phyloP scores from a whole-genome alignment of 2,888 invertebrate genomes.

The Sicus ferrugineus region DNA sequence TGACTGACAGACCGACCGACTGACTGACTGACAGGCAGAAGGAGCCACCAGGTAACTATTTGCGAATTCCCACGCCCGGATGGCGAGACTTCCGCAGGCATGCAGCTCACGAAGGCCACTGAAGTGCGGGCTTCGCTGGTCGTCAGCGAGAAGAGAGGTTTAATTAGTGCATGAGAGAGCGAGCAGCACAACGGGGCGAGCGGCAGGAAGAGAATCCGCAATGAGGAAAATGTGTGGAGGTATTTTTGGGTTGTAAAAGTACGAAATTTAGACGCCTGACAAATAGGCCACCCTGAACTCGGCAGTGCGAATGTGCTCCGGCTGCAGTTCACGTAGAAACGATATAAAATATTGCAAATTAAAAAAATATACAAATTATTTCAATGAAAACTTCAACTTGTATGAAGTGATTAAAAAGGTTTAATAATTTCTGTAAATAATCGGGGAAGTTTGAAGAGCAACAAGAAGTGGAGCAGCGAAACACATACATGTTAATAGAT shows the following conservation, averaged over 20 bases:
- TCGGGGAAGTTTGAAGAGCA: background rate
- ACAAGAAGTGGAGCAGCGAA: background rate
- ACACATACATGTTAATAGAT: background rate
- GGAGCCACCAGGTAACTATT: background rate
- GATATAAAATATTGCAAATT: background rate
- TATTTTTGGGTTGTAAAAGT: background rate
- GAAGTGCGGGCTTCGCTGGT: conserved; percentile 41
- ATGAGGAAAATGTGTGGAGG: background rate
- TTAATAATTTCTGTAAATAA: background rate
- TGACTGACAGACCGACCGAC: background rate
- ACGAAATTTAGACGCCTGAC: background rate
- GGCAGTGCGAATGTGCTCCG: too few species aligned
- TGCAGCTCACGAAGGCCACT: conserved; percentile 6
- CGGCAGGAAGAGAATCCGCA: background rate
- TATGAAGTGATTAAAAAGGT: background rate
- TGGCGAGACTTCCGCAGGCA: background rate
- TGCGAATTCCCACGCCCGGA: background rate
- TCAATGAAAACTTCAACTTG: background rate
- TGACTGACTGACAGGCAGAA: background rate
- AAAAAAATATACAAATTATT: background rate
- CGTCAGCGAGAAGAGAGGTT: conserved; percentile 43
- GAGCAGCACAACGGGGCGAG: conserved; percentile 38
- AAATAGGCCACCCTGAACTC: too few species aligned
- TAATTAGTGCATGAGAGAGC: conserved; percentile 44
- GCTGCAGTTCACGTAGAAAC: too few species aligned